Percentiles rank a stretch among this genome's conserved stretches.
Evolutionary conservation across 2,113 vertebrate species (phyloP).

Genomic region (Sphaerodactylus townsendi): DNA sequence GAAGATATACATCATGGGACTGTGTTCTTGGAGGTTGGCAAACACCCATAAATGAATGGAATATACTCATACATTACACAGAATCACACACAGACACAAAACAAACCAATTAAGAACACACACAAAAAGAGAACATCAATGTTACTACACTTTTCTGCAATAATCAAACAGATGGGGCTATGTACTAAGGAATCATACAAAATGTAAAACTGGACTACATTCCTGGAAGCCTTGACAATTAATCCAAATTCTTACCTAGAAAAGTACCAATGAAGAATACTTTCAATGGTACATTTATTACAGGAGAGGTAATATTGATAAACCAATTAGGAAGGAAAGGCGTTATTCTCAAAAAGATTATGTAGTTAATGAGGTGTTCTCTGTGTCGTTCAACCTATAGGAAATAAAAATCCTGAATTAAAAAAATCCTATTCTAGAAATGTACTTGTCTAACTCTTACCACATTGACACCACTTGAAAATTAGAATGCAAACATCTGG

Average conservation of each 20-base stretch:
- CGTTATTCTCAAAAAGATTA: slow-evolving; percentile 99
- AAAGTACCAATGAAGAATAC: slow-evolving; percentile 98
- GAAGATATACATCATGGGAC: no score
- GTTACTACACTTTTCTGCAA: background rate
- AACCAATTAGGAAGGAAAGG: slow-evolving; percentile 99
- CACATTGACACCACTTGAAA: background rate
- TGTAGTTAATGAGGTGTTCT: slow-evolving; percentile 98
- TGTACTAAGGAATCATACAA: background rate
- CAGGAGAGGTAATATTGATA: slow-evolving; percentile 98
- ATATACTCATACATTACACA: no score
- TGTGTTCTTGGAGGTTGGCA: no score
- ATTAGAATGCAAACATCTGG: background rate
- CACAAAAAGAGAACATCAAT: background rate
- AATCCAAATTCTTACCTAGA: slow-evolving; percentile 83
- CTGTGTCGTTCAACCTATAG: slow-evolving; percentile 92
- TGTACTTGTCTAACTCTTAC: background rate
- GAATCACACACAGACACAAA: background rate
- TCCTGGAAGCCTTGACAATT: background rate
- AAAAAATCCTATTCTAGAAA: slow-evolving; percentile 42
- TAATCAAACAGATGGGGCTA: slow-evolving; percentile 20
- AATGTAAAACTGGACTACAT: background rate
- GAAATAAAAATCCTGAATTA: slow-evolving; percentile 36
- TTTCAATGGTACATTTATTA: slow-evolving; percentile 96
- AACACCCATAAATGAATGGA: no score
- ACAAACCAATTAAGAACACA: background rate